Percentiles rank a stretch among this genome's conserved stretches.
Evolutionary conservation across 2,113 vertebrate genomes (phyloP).

Genomic region (Rhea americana): DNA sequence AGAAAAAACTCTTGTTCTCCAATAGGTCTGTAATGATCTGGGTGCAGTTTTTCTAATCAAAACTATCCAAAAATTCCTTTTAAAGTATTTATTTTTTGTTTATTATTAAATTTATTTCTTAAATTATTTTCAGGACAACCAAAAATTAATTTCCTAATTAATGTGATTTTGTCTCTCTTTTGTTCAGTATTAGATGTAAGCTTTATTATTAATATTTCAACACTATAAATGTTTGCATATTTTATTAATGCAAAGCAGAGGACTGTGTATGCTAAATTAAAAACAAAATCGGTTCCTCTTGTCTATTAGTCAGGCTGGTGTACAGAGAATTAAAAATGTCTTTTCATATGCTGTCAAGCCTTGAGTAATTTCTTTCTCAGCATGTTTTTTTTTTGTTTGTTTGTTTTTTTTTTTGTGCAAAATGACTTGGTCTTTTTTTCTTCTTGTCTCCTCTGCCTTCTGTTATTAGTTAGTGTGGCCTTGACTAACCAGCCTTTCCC

Average conservation of each 20-base stretch:
- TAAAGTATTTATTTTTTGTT: too few relatives aligned
- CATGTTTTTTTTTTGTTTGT: background rate
- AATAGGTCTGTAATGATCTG: background rate
- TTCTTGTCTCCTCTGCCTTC: background rate
- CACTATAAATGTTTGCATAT: background rate
- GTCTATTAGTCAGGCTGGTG: background rate
- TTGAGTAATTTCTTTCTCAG: slow-evolving; percentile 10
- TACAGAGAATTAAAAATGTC: background rate
- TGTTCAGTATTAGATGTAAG: background rate
- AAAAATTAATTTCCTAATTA: background rate
- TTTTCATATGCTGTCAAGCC: slow-evolving; percentile 13
- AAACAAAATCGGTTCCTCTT: background rate
- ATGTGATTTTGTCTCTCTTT: background rate
- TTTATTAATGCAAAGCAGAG: background rate
- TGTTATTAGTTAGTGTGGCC: background rate
- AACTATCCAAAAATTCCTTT: background rate
- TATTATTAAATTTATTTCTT: background rate
- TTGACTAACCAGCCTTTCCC: background rate
- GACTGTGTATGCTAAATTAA: background rate
- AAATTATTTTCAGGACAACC: background rate
- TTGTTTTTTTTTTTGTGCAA: background rate
- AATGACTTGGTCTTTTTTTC: background rate
- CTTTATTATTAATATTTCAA: background rate
- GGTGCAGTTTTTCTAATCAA: background rate
- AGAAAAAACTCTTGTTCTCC: background rate